phyloP scores from a whole-genome alignment of 64 coral and sea anemone species.

The Hydrozoanthus tunicans region DNA sequence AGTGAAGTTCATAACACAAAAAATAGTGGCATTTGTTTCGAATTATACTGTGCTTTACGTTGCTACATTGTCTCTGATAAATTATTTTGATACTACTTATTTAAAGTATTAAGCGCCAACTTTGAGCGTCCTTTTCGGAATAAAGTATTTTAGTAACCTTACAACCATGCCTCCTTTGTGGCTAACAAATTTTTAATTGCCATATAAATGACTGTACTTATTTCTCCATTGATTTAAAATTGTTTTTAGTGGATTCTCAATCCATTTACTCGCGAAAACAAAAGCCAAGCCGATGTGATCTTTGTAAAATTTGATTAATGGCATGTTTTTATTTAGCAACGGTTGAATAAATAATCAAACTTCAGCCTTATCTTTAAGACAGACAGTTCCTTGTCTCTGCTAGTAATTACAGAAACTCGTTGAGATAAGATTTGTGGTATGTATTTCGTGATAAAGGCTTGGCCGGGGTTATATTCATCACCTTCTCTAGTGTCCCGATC shows the following conservation, averaged over 20 bases:
- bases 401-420: constrained; percentile 57
- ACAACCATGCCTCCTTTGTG: background rate
- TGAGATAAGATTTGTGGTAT: constrained; percentile 53
- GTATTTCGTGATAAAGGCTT: constrained; percentile 52
- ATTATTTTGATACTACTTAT: background rate
- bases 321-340: constrained; percentile 45
- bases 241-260: constrained; percentile 22
- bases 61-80: background rate
- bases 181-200: constrained; percentile 2
- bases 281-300: background rate
- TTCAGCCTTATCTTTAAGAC: constrained; percentile 32
- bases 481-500: constrained; percentile 30
- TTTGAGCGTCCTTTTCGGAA: background rate
- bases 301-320: constrained; percentile 52
- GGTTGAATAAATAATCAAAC: constrained; percentile 3
- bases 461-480: constrained; percentile 3
- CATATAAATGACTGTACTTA: constrained; percentile 38
- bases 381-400: constrained; percentile 34
- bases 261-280: constrained; percentile 5
- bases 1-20: too few relatives aligned
- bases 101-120: background rate
- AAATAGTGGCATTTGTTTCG: too few relatives aligned
- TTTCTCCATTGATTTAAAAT: constrained; percentile 25
- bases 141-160: background rate
- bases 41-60: too few relatives aligned